Percentiles rank a stretch among this genome's conserved stretches.
Evolutionary conservation across 1,140 invertebrate species (phyloP).

Genomic region (Philaenus spumarius): DNA sequence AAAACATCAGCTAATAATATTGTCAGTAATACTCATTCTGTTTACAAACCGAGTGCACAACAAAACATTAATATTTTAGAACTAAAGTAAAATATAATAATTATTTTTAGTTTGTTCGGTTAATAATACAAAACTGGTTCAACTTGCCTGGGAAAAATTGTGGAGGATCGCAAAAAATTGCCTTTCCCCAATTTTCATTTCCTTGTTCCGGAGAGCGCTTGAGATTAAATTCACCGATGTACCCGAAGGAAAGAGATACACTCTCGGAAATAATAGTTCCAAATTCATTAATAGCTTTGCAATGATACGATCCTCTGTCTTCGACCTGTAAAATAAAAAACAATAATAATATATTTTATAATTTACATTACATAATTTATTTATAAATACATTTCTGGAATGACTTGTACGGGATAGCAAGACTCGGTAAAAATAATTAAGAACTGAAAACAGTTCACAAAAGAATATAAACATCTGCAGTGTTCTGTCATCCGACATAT

Average conservation of each 20-base stretch:
- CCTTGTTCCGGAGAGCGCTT: constrained; percentile 75
- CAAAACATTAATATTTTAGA: no score
- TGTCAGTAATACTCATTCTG: no score
- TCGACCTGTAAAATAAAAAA: constrained; percentile 40
- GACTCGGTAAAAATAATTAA: neutral
- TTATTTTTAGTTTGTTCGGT: no score
- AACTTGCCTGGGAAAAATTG: constrained; percentile 66
- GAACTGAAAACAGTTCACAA: no score
- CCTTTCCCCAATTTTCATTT: constrained; percentile 89
- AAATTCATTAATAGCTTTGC: constrained; percentile 81
- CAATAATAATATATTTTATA: constrained; percentile 5
- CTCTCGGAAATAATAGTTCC: constrained; percentile 84
- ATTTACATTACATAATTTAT: neutral
- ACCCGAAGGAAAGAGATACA: constrained; percentile 82
- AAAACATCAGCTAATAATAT: no score
- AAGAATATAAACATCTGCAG: no score
- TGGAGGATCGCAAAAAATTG: constrained; percentile 88
- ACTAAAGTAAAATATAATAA: no score
- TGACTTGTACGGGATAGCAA: no score
- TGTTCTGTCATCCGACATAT: no score
- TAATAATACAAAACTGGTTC: neutral
- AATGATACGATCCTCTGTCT: constrained; percentile 87
- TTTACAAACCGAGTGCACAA: no score
- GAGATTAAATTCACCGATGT: constrained; percentile 85
- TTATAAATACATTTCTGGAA: no score